Evolutionary conservation across 2,113 vertebrate genomes (phyloP).

Genomic region (Parotia lawesii): DNA sequence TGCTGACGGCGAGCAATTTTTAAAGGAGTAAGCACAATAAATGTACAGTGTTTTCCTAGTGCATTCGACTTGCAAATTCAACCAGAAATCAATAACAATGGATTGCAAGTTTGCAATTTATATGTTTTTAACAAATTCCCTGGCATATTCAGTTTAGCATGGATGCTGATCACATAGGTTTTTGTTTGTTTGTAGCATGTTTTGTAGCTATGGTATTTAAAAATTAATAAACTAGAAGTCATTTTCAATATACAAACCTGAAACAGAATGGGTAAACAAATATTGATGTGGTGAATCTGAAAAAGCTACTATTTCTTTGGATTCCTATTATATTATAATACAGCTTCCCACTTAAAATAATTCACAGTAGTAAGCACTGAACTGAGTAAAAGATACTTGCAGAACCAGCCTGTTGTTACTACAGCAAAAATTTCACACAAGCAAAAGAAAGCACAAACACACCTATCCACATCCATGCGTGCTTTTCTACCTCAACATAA

Average conservation of each 20-base stretch:
- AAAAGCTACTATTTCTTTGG: neutral
- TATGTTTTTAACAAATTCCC: conserved; percentile 44
- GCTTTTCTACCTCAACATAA: neutral
- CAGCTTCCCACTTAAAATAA: neutral
- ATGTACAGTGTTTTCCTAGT: conserved; percentile 41
- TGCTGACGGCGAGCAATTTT: conserved; percentile 52
- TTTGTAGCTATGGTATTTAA: conserved; percentile 7
- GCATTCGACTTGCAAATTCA: conserved; percentile 67
- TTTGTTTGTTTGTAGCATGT: conserved; percentile 13
- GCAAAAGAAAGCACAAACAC: neutral
- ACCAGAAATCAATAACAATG: conserved; percentile 60
- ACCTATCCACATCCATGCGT: neutral
- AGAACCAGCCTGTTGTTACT: neutral
- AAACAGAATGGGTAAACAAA: conserved; percentile 8
- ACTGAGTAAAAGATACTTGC: neutral
- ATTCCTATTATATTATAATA: neutral
- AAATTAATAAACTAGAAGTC: conserved; percentile 22
- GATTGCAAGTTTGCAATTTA: conserved; percentile 62
- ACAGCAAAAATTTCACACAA: neutral
- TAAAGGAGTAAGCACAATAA: conserved; percentile 54
- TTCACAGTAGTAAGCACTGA: neutral
- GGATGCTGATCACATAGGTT: conserved; percentile 37
- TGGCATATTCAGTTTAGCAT: conserved; percentile 40
- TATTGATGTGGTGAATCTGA: neutral
- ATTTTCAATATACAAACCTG: conserved; percentile 19